Evolutionary conservation across 2,797 vertebrate species (phyloP), one percentile per base, ranked within the genome.

Genomic region (Danio aesculapii): DNA sequence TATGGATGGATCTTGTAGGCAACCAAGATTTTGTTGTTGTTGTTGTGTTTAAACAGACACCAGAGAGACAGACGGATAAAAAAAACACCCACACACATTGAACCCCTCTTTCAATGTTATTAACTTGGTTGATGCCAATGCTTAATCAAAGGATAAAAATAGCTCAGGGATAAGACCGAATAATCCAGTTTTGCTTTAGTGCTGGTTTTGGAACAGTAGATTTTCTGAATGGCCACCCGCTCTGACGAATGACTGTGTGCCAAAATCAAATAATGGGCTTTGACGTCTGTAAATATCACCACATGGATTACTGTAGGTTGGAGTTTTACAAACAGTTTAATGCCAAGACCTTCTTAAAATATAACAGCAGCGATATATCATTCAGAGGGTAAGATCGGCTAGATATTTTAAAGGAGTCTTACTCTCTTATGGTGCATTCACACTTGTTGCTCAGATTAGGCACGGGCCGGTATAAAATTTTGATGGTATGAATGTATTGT

Each of bases 81-180:
- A n/a, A 71, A 62, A 64, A 58, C 58, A 16, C 59, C 17, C 21
- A 62, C 58, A 75, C n/a, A 50, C 5, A 4, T 10, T 62, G 11
- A 72, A 55, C 6, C 61, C 13, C 55, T 82, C 49, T 50, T 72
- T 79, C 63, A 62, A 16, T 74, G 75, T n/a, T 53, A 67, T 78
- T 59, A 61, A 57, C 39, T 69, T 71, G 47, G 66, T 62, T 74
- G 66, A 76, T 69, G 75, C 16, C 58, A 44, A 59, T 68, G 62
- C 17, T 86, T 59, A 88, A 83, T 82, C 63, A 75, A 84, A 80
- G 83, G 70, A 75, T 87, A 87, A 84, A 87, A 86, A 84, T 84
- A 86, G 83, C 82, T 72, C 57, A 16, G 57, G 82, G 81, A 83
- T 87, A 81, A 88, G 67, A n/a, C 58, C 6, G 59, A 50, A 74